Evolutionary conservation across 2,797 vertebrate genomes (phyloP).

Genomic region (Pyrocephalus nanus): DNA sequence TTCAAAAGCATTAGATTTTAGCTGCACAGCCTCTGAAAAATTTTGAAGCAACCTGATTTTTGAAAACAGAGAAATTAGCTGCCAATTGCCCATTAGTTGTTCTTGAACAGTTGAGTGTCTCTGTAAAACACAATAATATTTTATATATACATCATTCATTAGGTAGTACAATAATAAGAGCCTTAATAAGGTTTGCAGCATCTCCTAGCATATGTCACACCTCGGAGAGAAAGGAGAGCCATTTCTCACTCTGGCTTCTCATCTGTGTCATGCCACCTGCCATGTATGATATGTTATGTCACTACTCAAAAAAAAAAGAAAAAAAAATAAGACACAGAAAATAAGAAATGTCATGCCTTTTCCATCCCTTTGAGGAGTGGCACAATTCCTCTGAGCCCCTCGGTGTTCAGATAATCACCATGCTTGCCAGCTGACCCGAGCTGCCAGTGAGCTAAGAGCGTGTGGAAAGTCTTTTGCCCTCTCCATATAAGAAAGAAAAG

Average conservation of each 20-base stretch:
- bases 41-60: not conserved
- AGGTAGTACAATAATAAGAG: not conserved
- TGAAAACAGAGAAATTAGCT: not conserved
- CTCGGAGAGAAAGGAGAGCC: not conserved
- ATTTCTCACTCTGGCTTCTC: constrained; percentile 1
- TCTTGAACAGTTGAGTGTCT: not conserved
- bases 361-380: not conserved
- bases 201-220: not conserved
- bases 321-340: not conserved
- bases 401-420: not conserved
- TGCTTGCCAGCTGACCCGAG: rapidly evolving
- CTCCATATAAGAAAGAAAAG: not conserved
- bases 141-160: not conserved
- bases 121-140: not conserved
- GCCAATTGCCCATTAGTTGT: not conserved
- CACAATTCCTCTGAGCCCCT: not conserved
- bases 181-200: not conserved
- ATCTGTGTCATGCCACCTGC: not conserved
- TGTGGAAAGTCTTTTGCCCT: not conserved
- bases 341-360: not conserved
- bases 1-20: not conserved
- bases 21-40: not conserved
- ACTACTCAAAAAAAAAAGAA: not conserved
- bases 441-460: not conserved
- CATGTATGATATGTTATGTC: not conserved